phyloP scores from a whole-genome alignment of 2,888 invertebrate genomes.

The Rhogogaster chlorosoma region DNA sequence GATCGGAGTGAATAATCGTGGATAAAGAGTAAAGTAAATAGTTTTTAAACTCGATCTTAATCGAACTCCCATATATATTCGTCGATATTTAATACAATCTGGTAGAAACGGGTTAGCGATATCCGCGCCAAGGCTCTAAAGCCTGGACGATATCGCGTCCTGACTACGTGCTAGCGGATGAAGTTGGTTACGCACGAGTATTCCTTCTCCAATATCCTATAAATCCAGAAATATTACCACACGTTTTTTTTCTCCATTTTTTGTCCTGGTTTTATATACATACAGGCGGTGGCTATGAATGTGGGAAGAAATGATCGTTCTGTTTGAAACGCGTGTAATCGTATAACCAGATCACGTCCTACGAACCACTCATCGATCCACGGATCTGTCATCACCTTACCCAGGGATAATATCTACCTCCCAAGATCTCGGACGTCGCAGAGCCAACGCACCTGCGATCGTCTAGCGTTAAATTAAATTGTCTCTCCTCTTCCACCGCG shows the following conservation, averaged over 20 bases:
- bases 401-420: conserved; percentile 46
- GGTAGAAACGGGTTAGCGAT: not conserved
- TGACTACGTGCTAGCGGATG: not conserved
- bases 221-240: not conserved
- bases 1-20: not conserved
- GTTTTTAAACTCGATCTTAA: not conserved
- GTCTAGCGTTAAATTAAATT: conserved; percentile 49
- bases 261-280: not conserved
- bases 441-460: conserved; percentile 47
- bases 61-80: not conserved
- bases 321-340: conserved; percentile 27
- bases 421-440: conserved; percentile 42
- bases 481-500: conserved; percentile 28
- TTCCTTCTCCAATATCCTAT: not conserved
- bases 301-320: conserved; percentile 41
- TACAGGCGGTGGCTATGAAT: not conserved
- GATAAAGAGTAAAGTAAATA: not conserved
- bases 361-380: conserved; percentile 50
- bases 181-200: not conserved
- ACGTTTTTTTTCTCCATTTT: not conserved
- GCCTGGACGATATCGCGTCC: not conserved
- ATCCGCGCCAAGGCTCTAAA: not conserved
- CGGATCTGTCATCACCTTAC: conserved; percentile 48
- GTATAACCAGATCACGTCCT: conserved; percentile 46
- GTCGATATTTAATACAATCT: not conserved